Conservation (phyloP, 2,888 invertebrate species). For the Ceramica pisi region DNA sequence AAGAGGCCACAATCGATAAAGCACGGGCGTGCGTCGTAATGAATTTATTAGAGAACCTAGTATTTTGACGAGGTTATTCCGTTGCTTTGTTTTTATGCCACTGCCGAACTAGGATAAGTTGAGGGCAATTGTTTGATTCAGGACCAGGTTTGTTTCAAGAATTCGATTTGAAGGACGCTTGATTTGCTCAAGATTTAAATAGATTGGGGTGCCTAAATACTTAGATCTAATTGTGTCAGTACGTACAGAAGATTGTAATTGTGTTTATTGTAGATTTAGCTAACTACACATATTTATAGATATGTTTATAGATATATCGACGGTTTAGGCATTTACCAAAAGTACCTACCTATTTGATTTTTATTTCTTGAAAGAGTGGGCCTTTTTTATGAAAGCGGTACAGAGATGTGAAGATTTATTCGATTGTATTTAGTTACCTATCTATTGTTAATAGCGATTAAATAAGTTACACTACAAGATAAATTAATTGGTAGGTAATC, state of each 20-base stretch:
- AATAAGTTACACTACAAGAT: too few relatives aligned
- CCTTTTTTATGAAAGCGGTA: not conserved
- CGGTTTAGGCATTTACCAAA: too few relatives aligned
- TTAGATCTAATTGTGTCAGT: not conserved
- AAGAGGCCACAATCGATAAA: conserved; percentile 90
- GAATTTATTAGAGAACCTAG: conserved; percentile 88
- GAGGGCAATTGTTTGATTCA: conserved; percentile 24
- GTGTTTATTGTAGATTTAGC: too few relatives aligned
- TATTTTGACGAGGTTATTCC: conserved; percentile 70
- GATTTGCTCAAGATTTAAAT: not conserved
- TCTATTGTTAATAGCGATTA: too few relatives aligned
- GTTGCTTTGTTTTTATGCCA: conserved; percentile 59
- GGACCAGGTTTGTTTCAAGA: not conserved
- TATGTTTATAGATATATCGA: too few relatives aligned
- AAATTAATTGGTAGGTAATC: too few relatives aligned
- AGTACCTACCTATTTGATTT: too few relatives aligned
- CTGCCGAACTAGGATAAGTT: conserved; percentile 34
- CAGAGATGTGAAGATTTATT: not conserved
- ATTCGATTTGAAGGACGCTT: not conserved
- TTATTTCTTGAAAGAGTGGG: too few relatives aligned
- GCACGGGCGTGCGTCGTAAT: conserved; percentile 90
- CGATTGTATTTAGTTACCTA: not conserved
- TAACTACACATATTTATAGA: too few relatives aligned
- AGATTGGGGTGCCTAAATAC: not conserved
- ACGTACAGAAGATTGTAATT: too few relatives aligned